Percentiles rank a stretch among this genome's conserved stretches.
Evolutionary conservation across 2,113 vertebrate genomes (phyloP).

Genomic region (Heptranchias perlo): DNA sequence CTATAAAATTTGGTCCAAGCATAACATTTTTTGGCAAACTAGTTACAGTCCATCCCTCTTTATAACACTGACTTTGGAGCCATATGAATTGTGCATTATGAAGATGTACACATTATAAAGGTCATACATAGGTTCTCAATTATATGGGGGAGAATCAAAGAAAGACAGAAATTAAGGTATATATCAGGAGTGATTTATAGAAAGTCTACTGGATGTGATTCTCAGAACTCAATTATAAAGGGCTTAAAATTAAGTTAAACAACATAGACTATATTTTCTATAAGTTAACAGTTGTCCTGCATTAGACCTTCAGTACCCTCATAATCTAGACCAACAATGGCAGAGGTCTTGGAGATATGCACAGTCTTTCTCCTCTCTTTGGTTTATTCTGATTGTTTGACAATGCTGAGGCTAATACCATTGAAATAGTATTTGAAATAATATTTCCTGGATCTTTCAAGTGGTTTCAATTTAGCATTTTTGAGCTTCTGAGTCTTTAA

Average conservation of each 20-base stretch:
- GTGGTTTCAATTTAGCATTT: background rate
- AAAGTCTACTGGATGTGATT: background rate
- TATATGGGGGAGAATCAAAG: background rate
- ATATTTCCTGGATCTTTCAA: background rate
- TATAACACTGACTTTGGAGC: background rate
- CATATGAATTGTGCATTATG: background rate
- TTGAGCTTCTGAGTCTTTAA: background rate
- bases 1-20: slow-evolving; percentile 4
- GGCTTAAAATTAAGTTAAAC: background rate
- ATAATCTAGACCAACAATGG: background rate
- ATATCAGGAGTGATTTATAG: background rate
- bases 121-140: background rate
- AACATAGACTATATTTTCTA: background rate
- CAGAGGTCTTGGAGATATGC: background rate
- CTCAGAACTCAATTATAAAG: background rate
- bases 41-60: background rate
- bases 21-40: slow-evolving; percentile 7
- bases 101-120: background rate
- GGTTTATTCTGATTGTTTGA: background rate
- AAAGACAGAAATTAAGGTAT: background rate
- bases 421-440: background rate
- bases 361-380: background rate
- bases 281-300: background rate
- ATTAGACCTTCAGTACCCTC: background rate
- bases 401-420: background rate